Evolutionary conservation across 2,888 invertebrate species (phyloP), one percentile per base, ranked within the genome.

Genomic region (Fabriciana adippe): DNA sequence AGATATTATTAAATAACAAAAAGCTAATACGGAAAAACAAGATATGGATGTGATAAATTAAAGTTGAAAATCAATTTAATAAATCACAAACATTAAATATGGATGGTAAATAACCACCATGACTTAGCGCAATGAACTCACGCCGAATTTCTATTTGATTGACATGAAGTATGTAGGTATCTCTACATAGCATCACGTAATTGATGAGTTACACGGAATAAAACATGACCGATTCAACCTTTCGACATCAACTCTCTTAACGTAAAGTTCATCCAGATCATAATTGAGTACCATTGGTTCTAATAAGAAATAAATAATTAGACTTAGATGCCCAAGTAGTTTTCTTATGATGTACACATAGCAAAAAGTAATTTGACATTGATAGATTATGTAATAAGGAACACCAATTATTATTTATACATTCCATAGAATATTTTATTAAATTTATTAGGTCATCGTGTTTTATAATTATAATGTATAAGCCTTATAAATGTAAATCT

Each of bases 401-500:
- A 41, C 35, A 41, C 11, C 1, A 41, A 41, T 41, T 41, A 13
- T 59, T 59, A 26, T 5, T 45, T 26, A 48, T 47, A 15, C 15
- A 18, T 26, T 26, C 47, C 35, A 31, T 26, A 16, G 4, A 18
- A 26, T 48, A 47, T 4, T 21, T 47, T 15, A 18, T 21, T 57
- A 21, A 21, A 15, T 57, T 47, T 18, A 14, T 18, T 57, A 57
- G 57, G 45, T 47, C 57, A 21, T 21, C 16, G 47, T 48, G 57
- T 47, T 59, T 45, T 59, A 59, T 48, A 64, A 67, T 60, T 51
- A 64, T 47, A 51, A 64, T 50, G 56, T 51, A 55, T 15, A 51
- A 64, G 51, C 64, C 50, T 62, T 65, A 54, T 62, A 62, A 65
- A 70, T 67, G 64, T 55, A 68, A 67, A 70, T 68, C 65, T 35